Evolutionary conservation across 2,113 vertebrate genomes (phyloP), one percentile per base, ranked within the genome.

Genomic region (Muntiacus reevesi): DNA sequence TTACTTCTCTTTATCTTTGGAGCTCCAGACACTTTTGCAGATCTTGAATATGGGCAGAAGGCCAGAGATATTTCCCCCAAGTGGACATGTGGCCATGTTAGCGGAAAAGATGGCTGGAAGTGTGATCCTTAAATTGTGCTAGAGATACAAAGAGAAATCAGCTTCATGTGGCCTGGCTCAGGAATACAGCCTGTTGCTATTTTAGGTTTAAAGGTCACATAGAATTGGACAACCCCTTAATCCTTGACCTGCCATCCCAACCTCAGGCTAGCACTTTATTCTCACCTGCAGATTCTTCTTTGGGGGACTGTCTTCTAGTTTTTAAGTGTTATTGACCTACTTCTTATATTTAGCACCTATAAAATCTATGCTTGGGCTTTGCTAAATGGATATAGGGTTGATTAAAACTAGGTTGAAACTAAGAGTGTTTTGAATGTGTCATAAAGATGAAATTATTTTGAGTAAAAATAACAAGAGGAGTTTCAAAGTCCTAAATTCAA

Each of bases 1-100:
- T 91, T 45, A 59, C 30, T 94, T 88, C 33, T 85, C 81, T 97
- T 93, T 55, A 47, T 36, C n/a, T 89, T 89, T 64, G 71, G 91
- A 62, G n/a, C 60, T 83, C 78, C 7, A 83, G 81, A 60, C 30
- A 27, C 28, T 93, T 91, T 36, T 64, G 12, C 28, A 89, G 59
- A 83, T 84, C 57, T 90, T 90, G 45, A 83, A 5, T 30, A 83
- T 60, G 87, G 36, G 8, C 59, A 8, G 57, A 96, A 85, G 67
- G 28, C n/a, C 52, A 59, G 43, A 55, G 19, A 83, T 33, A 45
- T 92, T 88, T 82, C 57, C 57, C 62, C 21, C 50, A 87, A 62
- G 16, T 89, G 28, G n/a, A 91, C 28, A 71, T 13, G 90, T 54
- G 40, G 6, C 47, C 36, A 17, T 78, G 27, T 50, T 76, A 60